Conservation (phyloP, 2,888 invertebrate species). For the Cheilosia vulpina region DNA sequence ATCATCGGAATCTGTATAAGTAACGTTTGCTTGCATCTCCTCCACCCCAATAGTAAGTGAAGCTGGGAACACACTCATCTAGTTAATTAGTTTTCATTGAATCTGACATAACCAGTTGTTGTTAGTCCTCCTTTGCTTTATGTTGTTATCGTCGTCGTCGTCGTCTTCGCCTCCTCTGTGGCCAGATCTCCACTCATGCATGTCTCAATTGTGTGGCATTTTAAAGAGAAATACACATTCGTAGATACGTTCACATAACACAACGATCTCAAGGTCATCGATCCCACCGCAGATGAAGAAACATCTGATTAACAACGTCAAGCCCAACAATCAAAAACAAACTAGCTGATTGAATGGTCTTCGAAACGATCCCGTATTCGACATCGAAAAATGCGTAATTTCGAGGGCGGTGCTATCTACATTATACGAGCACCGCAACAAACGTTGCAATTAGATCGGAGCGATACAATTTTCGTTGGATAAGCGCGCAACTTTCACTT, state of each 20-base stretch:
- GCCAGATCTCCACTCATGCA: slow-evolving; percentile 67
- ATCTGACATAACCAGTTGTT: slow-evolving; percentile 74
- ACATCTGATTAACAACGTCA: slow-evolving; percentile 68
- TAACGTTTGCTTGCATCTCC: slow-evolving; percentile 61
- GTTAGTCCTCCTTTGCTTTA: slow-evolving; percentile 53
- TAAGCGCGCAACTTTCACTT: slow-evolving; percentile 66
- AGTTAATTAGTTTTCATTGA: slow-evolving; percentile 75
- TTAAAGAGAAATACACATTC: slow-evolving; percentile 44
- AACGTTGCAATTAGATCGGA: slow-evolving; percentile 60
- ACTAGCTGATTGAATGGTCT: slow-evolving; percentile 28
- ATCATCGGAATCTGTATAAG: slow-evolving; percentile 55
- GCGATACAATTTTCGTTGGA: slow-evolving; percentile 33
- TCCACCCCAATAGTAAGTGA: slow-evolving; percentile 51
- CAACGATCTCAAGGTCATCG: slow-evolving; percentile 69
- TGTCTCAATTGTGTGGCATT: slow-evolving; percentile 73
- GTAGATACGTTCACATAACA: slow-evolving; percentile 63
- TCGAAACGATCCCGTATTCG: slow-evolving; percentile 30
- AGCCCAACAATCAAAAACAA: slow-evolving; percentile 60
- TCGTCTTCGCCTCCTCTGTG: slow-evolving; percentile 4
- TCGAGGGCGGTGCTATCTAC: slow-evolving; percentile 38
- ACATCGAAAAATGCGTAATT: slow-evolving; percentile 52
- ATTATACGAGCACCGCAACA: slow-evolving; percentile 5
- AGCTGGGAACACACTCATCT: slow-evolving; percentile 68
- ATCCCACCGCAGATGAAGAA: slow-evolving; percentile 51
- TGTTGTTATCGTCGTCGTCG: slow-evolving; percentile 24